Base-by-base conservation (phyloP, 2,888 invertebrate genomes). In the Drosophila mimetica region DNA sequence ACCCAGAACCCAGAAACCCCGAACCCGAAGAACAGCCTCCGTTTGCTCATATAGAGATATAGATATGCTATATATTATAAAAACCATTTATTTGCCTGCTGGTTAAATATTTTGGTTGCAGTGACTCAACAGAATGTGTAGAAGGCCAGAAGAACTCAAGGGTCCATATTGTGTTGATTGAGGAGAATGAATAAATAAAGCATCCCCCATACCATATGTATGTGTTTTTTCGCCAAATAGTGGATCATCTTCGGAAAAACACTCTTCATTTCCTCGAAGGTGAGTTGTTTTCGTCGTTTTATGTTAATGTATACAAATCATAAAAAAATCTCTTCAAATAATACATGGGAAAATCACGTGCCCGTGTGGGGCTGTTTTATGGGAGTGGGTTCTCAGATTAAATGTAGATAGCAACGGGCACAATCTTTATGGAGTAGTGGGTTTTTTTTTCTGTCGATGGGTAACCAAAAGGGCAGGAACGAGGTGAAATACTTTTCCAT, bases 401-500 rank as follows among this genome's bases (percentile, higher is more conserved):
- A 75, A 70, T 59, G 52, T 63, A 76, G 71, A 85, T 85, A 84
- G 60, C 67, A 71, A 64, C 52, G 60, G 60, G 61, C 67, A 53
- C 57, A 76, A 80, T 85, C 85, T 80, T 85, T 79, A 79, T 79
- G 74, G 76, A 70, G n/a, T 8, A 30, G 53, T 20, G 52, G 44
- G 28, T 28, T 53, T 67, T 46, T 44, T 25, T 25, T 25, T 25
- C n/a, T 7, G 25, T 7, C 30, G 66, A 58, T 63, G 64, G 51
- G 58, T 50, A 50, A 11, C 14, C 20, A 22, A 42, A 47, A 39
- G 39, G 37, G 46, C 42, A 11, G 22, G 34, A 42, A 36, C 36
- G 13, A 28, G 14, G 63, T 42, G 44, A 52, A 51, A 52, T 34
- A 37, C 53, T 28, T 50, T 46, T 46, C 46, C n/a, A 20, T 22